phyloP scores from a whole-genome alignment of 1,140 invertebrate genomes.

The Lutraria rhynchaena region DNA sequence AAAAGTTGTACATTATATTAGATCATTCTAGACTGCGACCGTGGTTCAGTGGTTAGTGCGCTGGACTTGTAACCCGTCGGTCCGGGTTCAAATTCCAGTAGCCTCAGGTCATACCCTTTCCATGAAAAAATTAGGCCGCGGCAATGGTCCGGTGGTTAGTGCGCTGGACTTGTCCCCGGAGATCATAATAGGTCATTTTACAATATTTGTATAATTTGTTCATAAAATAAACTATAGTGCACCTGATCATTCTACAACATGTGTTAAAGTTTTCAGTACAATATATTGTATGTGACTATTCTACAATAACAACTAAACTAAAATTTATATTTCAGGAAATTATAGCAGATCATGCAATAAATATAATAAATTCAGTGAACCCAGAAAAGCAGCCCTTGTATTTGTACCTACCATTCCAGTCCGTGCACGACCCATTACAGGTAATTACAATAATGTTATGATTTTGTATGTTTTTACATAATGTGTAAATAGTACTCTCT shows the following conservation, averaged over 20 bases:
- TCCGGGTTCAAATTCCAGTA: too few relatives aligned
- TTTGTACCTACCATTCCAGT: slow-evolving; percentile 12
- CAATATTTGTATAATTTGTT: neutral
- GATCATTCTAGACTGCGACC: too few relatives aligned
- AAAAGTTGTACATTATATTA: too few relatives aligned
- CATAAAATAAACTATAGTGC: neutral
- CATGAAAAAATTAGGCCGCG: too few relatives aligned
- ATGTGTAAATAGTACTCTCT: too few relatives aligned
- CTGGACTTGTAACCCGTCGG: too few relatives aligned
- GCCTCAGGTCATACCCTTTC: too few relatives aligned
- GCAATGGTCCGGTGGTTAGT: too few relatives aligned
- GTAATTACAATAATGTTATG: neutral
- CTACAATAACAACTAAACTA: neutral
- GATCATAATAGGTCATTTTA: too few relatives aligned
- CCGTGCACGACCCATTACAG: slow-evolving; percentile 11
- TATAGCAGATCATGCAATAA: neutral
- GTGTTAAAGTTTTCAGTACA: neutral
- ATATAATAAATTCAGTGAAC: neutral
- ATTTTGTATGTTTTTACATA: too few relatives aligned
- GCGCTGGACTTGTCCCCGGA: too few relatives aligned
- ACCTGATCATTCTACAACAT: neutral
- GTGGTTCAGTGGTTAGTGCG: too few relatives aligned
- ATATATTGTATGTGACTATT: neutral
- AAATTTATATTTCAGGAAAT: slow-evolving; percentile 16
- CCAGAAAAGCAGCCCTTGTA: neutral